These are phyloP conservation scores for Synergus itoensis DNA, from an alignment of 2,888 invertebrate species.

Conservation along the genomic window DNA sequence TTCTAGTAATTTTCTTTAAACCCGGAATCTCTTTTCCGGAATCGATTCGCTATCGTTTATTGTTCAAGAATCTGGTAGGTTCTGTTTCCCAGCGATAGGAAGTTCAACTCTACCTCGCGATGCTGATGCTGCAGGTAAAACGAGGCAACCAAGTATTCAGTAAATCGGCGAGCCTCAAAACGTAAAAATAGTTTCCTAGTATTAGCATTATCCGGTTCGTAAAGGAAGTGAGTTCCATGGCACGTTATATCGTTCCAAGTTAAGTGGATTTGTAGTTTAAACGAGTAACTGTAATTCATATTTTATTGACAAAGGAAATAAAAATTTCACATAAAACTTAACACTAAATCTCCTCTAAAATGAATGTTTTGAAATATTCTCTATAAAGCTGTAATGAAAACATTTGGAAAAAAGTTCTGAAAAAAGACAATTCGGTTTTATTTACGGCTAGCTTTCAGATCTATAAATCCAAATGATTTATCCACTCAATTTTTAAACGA, in stretches of 20 bases:
- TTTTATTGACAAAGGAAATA: not conserved
- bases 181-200: conserved; percentile 64
- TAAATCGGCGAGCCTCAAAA: conserved; percentile 48
- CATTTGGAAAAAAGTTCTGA: not conserved
- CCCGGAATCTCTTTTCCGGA: not conserved
- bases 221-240: conserved; percentile 52
- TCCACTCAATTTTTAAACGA: not conserved
- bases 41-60: conserved; percentile 14
- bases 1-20: not conserved
- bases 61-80: conserved; percentile 3
- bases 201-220: conserved; percentile 60
- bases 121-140: conserved; percentile 17
- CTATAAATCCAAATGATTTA: not conserved
- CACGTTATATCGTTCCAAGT: conserved; percentile 8
- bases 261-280: conserved; percentile 24
- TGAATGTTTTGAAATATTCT: not conserved
- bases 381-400: not conserved
- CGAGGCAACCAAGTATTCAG: conserved; percentile 44
- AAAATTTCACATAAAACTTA: not conserved
- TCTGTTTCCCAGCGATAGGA: conserved; percentile 41
- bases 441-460: too few species aligned
- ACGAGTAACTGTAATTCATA: not conserved
- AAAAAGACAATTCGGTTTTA: too few species aligned
- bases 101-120: conserved; percentile 46
- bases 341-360: not conserved